These are phyloP conservation scores for Naja naja DNA, from an alignment of 2,113 vertebrate genomes.

Conservation along the genomic window DNA sequence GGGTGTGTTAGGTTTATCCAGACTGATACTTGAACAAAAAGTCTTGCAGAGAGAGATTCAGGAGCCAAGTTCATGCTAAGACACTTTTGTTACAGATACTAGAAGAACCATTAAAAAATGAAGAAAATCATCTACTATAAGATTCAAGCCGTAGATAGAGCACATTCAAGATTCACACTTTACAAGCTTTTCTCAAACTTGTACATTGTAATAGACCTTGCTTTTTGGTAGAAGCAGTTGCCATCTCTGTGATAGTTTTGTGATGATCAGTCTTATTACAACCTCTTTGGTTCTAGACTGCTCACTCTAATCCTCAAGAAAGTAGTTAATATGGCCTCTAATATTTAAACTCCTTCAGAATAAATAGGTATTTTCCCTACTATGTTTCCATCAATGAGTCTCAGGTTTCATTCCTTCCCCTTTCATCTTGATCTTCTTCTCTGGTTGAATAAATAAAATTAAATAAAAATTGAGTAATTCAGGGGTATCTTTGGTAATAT, in stretches of 20 bases:
- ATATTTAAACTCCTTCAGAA: not conserved
- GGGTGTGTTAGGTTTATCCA: not conserved
- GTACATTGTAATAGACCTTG: not conserved
- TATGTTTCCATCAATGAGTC: not conserved
- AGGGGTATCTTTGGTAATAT: too few species aligned
- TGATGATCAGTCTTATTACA: not conserved
- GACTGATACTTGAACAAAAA: not conserved
- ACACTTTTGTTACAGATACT: not conserved
- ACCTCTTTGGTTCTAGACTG: not conserved
- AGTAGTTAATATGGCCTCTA: not conserved
- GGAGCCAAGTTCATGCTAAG: not conserved
- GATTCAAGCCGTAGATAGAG: not conserved
- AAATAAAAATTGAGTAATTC: not conserved
- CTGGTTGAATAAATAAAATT: not conserved
- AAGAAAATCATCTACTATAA: not conserved
- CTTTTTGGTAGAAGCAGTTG: not conserved
- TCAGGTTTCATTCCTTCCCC: not conserved
- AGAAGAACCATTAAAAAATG: not conserved
- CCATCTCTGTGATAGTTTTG: not conserved
- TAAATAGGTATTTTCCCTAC: not conserved
- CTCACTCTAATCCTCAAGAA: not conserved
- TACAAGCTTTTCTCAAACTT: not conserved
- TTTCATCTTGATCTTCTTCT: not conserved
- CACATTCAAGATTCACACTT: not conserved
- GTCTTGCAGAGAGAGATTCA: not conserved